These are phyloP conservation scores for Lordiphosa mommai DNA, from an alignment of 1,140 invertebrate species.

Conservation along the genomic window DNA sequence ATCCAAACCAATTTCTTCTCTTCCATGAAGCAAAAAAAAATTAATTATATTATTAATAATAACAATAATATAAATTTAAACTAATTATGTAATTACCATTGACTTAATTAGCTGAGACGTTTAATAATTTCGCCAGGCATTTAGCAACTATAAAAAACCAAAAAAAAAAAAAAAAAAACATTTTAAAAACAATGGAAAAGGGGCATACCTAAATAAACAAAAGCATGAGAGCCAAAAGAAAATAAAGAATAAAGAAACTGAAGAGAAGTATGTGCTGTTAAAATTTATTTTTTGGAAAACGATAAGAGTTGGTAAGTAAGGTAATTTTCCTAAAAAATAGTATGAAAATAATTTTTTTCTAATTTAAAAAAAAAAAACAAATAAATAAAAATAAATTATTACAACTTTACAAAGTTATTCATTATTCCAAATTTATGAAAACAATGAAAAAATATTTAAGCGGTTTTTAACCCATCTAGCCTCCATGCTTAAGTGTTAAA, in stretches of 20 bases:
- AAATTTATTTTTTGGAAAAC: too few relatives aligned
- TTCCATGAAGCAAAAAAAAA: constrained; percentile 69
- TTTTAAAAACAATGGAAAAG: constrained; percentile 22
- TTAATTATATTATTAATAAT: constrained; percentile 18
- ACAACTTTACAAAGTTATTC: too few relatives aligned
- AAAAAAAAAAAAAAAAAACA: constrained; percentile 15
- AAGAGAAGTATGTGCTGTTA: constrained; percentile 3
- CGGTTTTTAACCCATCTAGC: too few relatives aligned
- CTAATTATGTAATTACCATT: constrained; percentile 60
- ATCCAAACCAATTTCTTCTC: constrained; percentile 76
- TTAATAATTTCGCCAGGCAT: constrained; percentile 70
- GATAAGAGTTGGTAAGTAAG: too few relatives aligned
- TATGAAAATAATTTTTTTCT: too few relatives aligned
- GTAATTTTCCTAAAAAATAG: too few relatives aligned
- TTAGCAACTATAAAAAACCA: constrained; percentile 48
- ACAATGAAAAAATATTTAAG: too few relatives aligned
- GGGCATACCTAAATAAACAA: constrained; percentile 48
- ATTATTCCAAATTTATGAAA: too few relatives aligned
- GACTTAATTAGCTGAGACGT: constrained; percentile 71
- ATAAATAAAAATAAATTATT: too few relatives aligned
- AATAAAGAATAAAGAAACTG: constrained; percentile 6
- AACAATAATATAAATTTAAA: constrained; percentile 61
- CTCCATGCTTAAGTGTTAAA: too few relatives aligned
- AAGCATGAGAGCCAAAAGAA: constrained; percentile 43
- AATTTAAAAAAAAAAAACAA: too few relatives aligned